These are phyloP conservation scores for Agrotis exclamationis DNA, from an alignment of 2,888 invertebrate genomes.

Conservation along the genomic window DNA sequence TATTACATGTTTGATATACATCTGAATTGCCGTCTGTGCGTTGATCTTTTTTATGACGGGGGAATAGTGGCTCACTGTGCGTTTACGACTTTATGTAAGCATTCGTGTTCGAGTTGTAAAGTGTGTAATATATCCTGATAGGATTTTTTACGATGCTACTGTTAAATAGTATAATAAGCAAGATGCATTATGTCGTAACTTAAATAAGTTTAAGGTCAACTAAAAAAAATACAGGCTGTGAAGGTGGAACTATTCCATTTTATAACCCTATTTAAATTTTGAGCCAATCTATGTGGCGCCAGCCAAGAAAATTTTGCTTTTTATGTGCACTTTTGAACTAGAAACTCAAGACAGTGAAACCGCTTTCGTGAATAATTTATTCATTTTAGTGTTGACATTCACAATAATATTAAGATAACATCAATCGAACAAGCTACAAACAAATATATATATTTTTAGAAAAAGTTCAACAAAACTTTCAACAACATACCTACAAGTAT, in stretches of 20 bases:
- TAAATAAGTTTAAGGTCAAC: conserved; percentile 34
- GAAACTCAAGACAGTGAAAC: neutral
- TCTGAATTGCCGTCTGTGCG: conserved; percentile 58
- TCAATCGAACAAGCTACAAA: neutral
- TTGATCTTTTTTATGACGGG: conserved; percentile 59
- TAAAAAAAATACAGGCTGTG: neutral
- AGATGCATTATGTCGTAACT: conserved; percentile 22
- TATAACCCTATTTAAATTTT: neutral
- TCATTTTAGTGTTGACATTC: neutral
- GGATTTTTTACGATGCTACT: conserved; percentile 44
- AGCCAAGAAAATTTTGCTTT: too few relatives aligned
- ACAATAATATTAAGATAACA: neutral
- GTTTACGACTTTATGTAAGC: conserved; percentile 56
- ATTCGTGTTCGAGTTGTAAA: conserved; percentile 58
- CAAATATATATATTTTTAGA: neutral
- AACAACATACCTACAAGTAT: conserved; percentile 32
- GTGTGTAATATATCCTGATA: conserved; percentile 55
- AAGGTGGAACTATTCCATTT: neutral
- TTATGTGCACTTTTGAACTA: conserved; percentile 3
- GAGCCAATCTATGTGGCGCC: neutral
- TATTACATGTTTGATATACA: conserved; percentile 50
- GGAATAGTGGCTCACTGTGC: conserved; percentile 51
- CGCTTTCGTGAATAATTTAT: neutral
- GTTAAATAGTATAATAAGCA: conserved; percentile 17
- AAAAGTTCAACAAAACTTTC: neutral